These are phyloP conservation scores for Slavum lentiscoides DNA, from an alignment of 2,888 invertebrate genomes.

Conservation along the genomic window DNA sequence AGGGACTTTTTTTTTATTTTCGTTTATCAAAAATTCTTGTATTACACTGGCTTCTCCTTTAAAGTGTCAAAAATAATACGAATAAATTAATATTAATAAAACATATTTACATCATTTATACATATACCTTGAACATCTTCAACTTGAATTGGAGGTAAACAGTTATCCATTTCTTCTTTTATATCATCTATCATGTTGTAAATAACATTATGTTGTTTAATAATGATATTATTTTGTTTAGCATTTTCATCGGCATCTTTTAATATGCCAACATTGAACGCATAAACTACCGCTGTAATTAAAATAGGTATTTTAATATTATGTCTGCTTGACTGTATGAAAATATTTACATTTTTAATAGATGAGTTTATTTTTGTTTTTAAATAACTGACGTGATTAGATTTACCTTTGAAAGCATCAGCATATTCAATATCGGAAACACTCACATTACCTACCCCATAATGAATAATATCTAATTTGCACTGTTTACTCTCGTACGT, in stretches of 20 bases:
- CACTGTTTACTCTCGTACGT: constrained; percentile 80
- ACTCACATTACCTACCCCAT: constrained; percentile 84
- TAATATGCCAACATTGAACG: constrained; percentile 76
- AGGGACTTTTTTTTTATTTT: constrained; percentile 77
- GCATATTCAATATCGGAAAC: constrained; percentile 84
- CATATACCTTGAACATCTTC: constrained; percentile 75
- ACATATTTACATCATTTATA: background rate
- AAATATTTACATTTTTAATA: background rate
- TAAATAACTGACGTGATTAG: background rate
- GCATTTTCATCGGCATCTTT: constrained; percentile 63
- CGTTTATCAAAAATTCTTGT: constrained; percentile 79
- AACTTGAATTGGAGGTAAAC: constrained; percentile 72
- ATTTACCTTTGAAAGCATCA: constrained; percentile 68
- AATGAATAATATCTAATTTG: constrained; percentile 81
- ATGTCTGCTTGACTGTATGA: too few species aligned
- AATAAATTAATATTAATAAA: background rate
- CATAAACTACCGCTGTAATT: constrained; percentile 75
- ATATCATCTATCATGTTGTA: constrained; percentile 90
- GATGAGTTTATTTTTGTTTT: background rate
- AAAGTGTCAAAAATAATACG: constrained; percentile 18
- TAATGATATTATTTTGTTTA: constrained; percentile 62
- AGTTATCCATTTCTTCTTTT: constrained; percentile 73
- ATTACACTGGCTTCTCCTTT: constrained; percentile 82
- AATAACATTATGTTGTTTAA: constrained; percentile 84
- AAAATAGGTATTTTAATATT: background rate